Conservation (phyloP, 2,888 invertebrate genomes). For the Leptothorax acervorum region DNA sequence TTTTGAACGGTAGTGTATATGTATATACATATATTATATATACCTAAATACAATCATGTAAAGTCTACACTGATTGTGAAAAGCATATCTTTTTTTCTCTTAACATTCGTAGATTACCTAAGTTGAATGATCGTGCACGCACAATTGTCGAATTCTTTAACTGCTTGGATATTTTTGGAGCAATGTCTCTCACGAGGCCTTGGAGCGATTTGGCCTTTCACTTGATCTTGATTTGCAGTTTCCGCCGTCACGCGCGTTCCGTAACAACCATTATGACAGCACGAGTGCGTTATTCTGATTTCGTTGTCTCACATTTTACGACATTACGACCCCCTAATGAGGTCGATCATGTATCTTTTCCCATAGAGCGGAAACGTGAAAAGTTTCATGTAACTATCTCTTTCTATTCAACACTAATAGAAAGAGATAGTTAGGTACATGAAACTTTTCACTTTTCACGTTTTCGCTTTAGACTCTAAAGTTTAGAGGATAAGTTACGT, state of each 20-base stretch:
- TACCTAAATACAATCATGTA: neutral
- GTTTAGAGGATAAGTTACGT: too few species aligned
- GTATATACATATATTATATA: neutral
- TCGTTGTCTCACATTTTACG: neutral
- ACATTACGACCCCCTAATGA: too few species aligned
- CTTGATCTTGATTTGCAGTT: constrained; percentile 69
- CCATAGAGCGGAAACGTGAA: too few species aligned
- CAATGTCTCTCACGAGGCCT: constrained; percentile 58
- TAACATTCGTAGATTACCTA: neutral
- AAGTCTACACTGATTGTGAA: neutral
- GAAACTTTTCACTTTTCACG: too few species aligned
- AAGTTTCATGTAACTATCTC: too few species aligned
- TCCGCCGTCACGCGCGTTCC: neutral
- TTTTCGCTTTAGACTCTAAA: too few species aligned
- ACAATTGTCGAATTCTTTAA: constrained; percentile 5
- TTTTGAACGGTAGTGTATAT: too few species aligned
- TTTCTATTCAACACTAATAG: too few species aligned
- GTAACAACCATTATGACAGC: neutral
- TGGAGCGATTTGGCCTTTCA: constrained; percentile 71
- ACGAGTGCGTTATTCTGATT: neutral
- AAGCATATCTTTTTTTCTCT: neutral
- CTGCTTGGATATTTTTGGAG: constrained; percentile 67
- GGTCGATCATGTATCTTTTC: too few species aligned
- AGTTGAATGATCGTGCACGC: neutral
- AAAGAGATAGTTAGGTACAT: too few species aligned